phyloP scores from a whole-genome alignment of 2,888 invertebrate genomes.

The Pristionchus exspectatus region DNA sequence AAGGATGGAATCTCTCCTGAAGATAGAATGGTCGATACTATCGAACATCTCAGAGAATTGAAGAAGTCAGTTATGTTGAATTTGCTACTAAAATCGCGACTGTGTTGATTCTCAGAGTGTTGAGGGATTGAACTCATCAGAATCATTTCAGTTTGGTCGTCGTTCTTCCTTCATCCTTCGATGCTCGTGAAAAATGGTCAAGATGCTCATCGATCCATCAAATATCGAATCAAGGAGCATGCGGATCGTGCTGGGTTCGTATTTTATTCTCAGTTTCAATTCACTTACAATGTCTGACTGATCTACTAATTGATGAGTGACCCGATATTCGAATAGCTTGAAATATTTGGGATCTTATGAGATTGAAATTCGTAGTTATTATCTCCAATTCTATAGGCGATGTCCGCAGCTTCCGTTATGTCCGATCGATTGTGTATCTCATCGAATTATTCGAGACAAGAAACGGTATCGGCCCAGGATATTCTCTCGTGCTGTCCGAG shows the following conservation, averaged over 20 bases:
- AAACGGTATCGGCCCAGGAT: conserved; percentile 79
- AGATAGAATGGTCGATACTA: conserved; percentile 54
- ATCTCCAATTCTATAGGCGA: conserved; percentile 57
- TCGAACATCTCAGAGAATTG: conserved; percentile 54
- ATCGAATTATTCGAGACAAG: conserved; percentile 75
- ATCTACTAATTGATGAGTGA: no score
- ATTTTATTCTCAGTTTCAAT: not conserved
- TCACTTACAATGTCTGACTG: no score
- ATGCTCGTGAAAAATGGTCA: conserved; percentile 78
- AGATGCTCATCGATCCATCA: conserved; percentile 61
- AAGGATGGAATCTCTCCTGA: not conserved
- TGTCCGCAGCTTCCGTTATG: conserved; percentile 66
- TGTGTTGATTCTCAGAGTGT: not conserved
- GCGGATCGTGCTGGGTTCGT: conserved; percentile 68
- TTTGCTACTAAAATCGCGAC: no score
- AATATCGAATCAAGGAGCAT: conserved; percentile 68
- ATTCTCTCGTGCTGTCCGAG: conserved; percentile 79
- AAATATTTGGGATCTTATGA: no score
- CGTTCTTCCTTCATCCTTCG: conserved; percentile 69
- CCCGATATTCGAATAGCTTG: no score
- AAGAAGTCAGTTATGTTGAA: conserved; percentile 54
- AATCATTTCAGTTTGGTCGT: not conserved
- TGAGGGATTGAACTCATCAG: not conserved
- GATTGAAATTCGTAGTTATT: not conserved
- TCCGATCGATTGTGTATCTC: conserved; percentile 79